phyloP scores from a whole-genome alignment of 1,140 invertebrate species.

The Latrodectus geometricus region DNA sequence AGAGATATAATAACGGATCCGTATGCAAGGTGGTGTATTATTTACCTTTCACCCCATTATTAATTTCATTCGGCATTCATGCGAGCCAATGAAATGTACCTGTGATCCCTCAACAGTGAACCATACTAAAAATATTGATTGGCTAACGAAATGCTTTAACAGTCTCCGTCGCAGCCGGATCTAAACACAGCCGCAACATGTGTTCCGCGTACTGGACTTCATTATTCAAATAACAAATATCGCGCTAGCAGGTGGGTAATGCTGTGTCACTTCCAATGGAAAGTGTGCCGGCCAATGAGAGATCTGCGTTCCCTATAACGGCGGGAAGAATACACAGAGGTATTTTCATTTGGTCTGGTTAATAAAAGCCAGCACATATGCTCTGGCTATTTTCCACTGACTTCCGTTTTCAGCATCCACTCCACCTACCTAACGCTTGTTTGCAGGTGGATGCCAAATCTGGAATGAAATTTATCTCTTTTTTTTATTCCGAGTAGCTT shows the following conservation, averaged over 20 bases:
- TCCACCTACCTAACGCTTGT: constrained; percentile 13
- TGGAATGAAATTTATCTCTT: constrained; percentile 18
- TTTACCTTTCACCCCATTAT: no score
- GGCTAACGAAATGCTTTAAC: constrained; percentile 13
- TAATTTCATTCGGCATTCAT: no score
- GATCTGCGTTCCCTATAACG: not conserved
- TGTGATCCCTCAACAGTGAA: constrained; percentile 2
- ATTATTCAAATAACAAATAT: constrained; percentile 31
- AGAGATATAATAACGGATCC: no score
- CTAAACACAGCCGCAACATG: constrained; percentile 13
- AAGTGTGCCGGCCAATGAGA: not conserved
- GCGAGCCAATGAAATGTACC: constrained; percentile 1
- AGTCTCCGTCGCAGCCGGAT: constrained; percentile 17
- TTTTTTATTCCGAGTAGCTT: not conserved
- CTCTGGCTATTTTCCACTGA: constrained; percentile 14
- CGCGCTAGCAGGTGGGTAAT: constrained; percentile 12
- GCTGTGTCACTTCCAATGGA: constrained; percentile 6
- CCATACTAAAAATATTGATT: not conserved
- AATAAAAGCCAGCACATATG: constrained; percentile 32
- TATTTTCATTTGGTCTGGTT: not conserved
- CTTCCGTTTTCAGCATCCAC: not conserved
- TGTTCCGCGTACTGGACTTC: constrained; percentile 37
- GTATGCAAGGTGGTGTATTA: no score
- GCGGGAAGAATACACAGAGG: constrained; percentile 18
- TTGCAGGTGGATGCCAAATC: constrained; percentile 32